Percentiles rank a stretch among this genome's conserved stretches.
phyloP scores from a whole-genome alignment of 1,140 invertebrate genomes.

The Eufriesea mexicana region DNA sequence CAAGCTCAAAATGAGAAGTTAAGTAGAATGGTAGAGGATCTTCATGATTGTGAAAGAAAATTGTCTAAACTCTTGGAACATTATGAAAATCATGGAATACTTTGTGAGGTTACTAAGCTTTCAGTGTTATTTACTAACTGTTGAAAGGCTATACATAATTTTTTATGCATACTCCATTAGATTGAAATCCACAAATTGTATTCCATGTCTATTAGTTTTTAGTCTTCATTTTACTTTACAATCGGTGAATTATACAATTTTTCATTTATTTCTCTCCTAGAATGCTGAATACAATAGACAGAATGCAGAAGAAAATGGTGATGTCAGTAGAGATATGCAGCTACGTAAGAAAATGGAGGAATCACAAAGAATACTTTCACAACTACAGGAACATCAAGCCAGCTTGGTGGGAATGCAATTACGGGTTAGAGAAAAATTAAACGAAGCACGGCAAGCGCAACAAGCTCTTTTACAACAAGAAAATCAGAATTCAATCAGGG shows the following conservation, averaged over 20 bases:
- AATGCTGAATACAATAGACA: slow-evolving; percentile 69
- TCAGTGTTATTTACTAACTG: slow-evolving; percentile 3
- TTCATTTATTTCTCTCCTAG: slow-evolving; percentile 54
- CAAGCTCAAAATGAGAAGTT: slow-evolving; percentile 78
- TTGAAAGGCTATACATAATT: background rate
- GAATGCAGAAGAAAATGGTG: slow-evolving; percentile 62
- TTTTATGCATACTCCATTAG: slow-evolving; percentile 6
- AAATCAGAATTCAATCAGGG: slow-evolving; percentile 56
- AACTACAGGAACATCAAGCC: slow-evolving; percentile 78
- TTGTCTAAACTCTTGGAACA: slow-evolving; percentile 77
- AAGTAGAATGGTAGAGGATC: slow-evolving; percentile 79
- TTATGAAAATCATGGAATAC: slow-evolving; percentile 71
- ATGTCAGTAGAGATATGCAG: slow-evolving; percentile 65
- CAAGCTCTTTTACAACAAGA: slow-evolving; percentile 70
- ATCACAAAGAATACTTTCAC: slow-evolving; percentile 76
- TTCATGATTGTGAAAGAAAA: slow-evolving; percentile 79
- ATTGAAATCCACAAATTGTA: background rate
- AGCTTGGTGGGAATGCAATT: slow-evolving; percentile 77
- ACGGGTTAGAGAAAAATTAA: slow-evolving; percentile 74
- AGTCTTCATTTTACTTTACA: background rate
- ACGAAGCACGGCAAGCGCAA: slow-evolving; percentile 76
- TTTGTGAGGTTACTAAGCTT: slow-evolving; percentile 73
- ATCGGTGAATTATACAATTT: background rate
- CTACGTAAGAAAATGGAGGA: slow-evolving; percentile 78
- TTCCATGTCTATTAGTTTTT: background rate